Base-by-base conservation (phyloP, 2,888 invertebrate species). In the Brenthis ino region DNA sequence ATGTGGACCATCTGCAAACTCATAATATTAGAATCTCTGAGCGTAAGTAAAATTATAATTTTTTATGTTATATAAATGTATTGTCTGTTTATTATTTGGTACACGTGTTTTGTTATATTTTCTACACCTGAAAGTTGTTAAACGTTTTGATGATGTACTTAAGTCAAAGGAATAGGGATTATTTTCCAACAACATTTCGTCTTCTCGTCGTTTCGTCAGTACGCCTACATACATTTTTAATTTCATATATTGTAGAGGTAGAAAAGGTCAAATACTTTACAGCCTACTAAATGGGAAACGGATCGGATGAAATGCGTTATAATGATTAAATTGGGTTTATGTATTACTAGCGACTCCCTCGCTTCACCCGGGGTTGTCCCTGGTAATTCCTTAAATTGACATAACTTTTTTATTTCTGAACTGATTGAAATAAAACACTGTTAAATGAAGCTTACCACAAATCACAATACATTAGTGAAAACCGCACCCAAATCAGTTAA, bases 1-100 rank as follows among this genome's bases (percentile, higher is more conserved):
- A 88, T 79, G 74, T 76, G 65, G 74, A 79, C 57, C 79, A 84
- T 77, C 82, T 90, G 68, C 77, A 80, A 73, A 80, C 80, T 33
- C 82, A 86, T 70, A 91, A 91, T 72, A 88, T 90, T 72, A 81
- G 79, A 76, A 81, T 89, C 74, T 77, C 78, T 28, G 80, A 85
- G 74, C 80, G 89, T 89, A 82, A 85, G 88, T 84, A 74, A 64
- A 61, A 61, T 33, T 20, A 51, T 64, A 63, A 24, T 56, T 65
- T 56, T 61, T 57, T 60, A 64, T 57, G 54, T 57, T 53, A 11
- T 48, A 55, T 20, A 60, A 14, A 51, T 51, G 8, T 63, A 24
- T 37, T 63, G 43, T 54, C 43, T 54, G 37, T 54, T 54, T 63
- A 43, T 63, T 6, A 28, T 48, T 60, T 60, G n/a, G 33, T 28